These are phyloP conservation scores for Melanotaenia pygmaea DNA, from an alignment of 2,797 vertebrate genomes.

Conservation along the genomic window DNA sequence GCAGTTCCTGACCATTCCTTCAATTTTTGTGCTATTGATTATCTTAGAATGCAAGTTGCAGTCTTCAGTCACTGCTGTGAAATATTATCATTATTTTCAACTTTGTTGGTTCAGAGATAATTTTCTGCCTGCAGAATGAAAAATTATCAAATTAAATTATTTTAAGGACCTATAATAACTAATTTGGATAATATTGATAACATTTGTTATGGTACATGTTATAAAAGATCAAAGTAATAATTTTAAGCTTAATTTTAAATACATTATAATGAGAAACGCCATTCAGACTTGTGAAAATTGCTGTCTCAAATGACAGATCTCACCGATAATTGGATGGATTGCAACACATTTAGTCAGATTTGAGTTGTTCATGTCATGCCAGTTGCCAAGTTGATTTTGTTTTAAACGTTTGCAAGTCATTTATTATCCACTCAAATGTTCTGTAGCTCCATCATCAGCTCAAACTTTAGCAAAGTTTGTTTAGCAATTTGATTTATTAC, in stretches of 20 bases:
- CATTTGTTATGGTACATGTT: background rate
- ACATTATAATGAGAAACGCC: background rate
- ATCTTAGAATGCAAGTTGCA: constrained; percentile 8
- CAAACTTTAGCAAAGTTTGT: too few relatives aligned
- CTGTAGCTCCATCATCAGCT: too few relatives aligned
- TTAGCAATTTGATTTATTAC: too few relatives aligned
- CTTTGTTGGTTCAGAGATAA: background rate
- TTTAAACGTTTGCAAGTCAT: too few relatives aligned
- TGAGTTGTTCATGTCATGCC: too few relatives aligned
- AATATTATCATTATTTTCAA: background rate
- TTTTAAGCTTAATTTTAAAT: constrained; percentile 1
- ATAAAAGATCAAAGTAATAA: background rate
- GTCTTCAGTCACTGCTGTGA: constrained; percentile 6
- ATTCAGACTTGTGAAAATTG: background rate
- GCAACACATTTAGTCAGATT: background rate
- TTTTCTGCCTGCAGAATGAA: background rate
- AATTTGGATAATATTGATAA: background rate
- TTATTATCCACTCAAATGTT: too few relatives aligned
- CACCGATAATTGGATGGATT: background rate
- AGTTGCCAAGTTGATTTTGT: too few relatives aligned
- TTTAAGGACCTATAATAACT: background rate
- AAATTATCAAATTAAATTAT: background rate
- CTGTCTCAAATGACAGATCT: background rate
- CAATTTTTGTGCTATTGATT: constrained; percentile 26
- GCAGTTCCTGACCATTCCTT: constrained; percentile 18